Conservation (phyloP, 2,113 vertebrate species). For the Triplophysa dalaica region DNA sequence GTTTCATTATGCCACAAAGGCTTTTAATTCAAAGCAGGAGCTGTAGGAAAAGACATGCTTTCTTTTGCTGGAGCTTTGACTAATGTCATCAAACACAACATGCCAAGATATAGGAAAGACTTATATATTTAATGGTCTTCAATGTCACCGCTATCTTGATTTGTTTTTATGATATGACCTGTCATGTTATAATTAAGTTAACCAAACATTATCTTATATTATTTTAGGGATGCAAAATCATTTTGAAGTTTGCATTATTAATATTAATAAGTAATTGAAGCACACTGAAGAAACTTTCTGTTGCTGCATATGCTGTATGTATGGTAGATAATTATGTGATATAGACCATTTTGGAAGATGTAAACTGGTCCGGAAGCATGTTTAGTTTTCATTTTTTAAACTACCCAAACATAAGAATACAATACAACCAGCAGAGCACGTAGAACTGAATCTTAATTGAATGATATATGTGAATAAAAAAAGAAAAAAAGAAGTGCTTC, state of each 20-base stretch:
- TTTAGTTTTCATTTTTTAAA: too few relatives aligned
- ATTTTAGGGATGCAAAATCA: conserved; percentile 15
- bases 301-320: too few relatives aligned
- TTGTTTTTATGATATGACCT: conserved; percentile 4
- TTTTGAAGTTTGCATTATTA: background rate
- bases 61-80: too few relatives aligned
- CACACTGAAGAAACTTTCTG: too few relatives aligned
- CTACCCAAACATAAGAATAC: too few relatives aligned
- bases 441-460: too few relatives aligned
- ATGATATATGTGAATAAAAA: too few relatives aligned
- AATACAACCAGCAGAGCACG: too few relatives aligned
- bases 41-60: too few relatives aligned
- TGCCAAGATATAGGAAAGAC: background rate
- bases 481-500: too few relatives aligned
- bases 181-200: background rate
- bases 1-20: background rate
- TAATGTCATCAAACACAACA: background rate
- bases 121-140: background rate
- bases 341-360: background rate
- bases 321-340: too few relatives aligned
- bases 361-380: too few relatives aligned
- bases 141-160: background rate
- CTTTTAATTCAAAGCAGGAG: background rate
- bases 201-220: background rate
- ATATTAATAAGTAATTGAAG: background rate